These are phyloP conservation scores for Creontiades dilutus DNA, from an alignment of 2,888 invertebrate genomes.

Conservation along the genomic window DNA sequence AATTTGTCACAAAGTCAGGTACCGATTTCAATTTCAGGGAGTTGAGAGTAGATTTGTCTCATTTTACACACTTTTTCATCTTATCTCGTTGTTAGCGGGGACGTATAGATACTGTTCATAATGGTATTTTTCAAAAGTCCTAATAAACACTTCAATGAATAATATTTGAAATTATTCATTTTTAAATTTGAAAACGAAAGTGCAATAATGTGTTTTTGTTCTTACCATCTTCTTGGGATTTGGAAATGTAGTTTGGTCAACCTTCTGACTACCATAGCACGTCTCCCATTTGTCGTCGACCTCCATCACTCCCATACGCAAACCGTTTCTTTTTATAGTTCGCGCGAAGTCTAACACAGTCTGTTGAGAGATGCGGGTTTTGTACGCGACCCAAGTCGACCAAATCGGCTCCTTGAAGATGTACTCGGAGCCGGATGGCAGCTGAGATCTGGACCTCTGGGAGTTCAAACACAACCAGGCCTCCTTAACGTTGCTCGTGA, in stretches of 20 bases:
- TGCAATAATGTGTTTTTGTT: too few species aligned
- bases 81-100: too few species aligned
- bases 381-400: conserved; percentile 92
- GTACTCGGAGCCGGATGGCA: conserved; percentile 80
- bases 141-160: too few species aligned
- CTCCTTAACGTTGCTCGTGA: conserved; percentile 78
- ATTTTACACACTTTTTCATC: too few species aligned
- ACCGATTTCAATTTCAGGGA: too few species aligned
- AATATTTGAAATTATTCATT: too few species aligned
- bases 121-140: too few species aligned
- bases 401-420: conserved; percentile 91
- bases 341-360: conserved; percentile 84
- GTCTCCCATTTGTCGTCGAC: conserved; percentile 94
- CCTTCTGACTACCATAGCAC: conserved; percentile 89
- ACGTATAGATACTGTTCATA: too few species aligned
- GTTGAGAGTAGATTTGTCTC: too few species aligned
- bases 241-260: conserved; percentile 85
- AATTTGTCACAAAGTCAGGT: too few species aligned
- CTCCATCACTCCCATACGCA: conserved; percentile 87
- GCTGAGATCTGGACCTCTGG: conserved; percentile 82
- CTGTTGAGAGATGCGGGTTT: conserved; percentile 83
- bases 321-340: conserved; percentile 84
- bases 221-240: conserved; percentile 83
- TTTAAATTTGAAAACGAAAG: too few species aligned
- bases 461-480: conserved; percentile 81